Percentiles rank a stretch among this genome's conserved stretches.
These are phyloP conservation scores for Cnemophilus loriae DNA, from an alignment of 2,113 vertebrate species.

Conservation along the genomic window DNA sequence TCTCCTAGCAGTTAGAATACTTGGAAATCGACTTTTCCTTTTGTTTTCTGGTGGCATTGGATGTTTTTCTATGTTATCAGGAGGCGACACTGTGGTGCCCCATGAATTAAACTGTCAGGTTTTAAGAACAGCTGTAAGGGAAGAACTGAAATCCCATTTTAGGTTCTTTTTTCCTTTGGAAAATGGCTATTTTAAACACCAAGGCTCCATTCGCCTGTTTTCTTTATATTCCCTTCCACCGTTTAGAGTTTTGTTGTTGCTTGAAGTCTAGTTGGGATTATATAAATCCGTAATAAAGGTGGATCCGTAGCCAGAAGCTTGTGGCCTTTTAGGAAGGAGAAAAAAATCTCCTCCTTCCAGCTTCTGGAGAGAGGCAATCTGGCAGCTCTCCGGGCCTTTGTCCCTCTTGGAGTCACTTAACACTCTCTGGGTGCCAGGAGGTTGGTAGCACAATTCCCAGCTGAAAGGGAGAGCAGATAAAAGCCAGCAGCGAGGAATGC, in stretches of 20 bases:
- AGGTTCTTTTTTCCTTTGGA: not conserved
- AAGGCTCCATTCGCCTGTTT: not conserved
- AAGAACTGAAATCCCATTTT: not conserved
- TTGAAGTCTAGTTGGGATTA: not conserved
- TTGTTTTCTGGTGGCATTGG: not conserved
- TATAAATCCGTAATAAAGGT: slow-evolving; percentile 8
- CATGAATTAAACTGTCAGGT: not conserved
- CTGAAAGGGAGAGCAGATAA: not conserved
- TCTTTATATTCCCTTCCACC: not conserved
- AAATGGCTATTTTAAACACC: not conserved
- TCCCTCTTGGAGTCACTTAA: not conserved
- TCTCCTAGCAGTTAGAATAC: not conserved
- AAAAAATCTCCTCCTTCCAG: not conserved
- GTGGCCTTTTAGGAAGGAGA: not conserved
- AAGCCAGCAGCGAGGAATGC: not conserved
- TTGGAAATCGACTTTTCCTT: not conserved
- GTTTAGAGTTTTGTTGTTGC: not conserved
- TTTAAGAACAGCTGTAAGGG: not conserved
- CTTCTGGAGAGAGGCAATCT: not conserved
- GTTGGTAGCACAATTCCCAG: not conserved
- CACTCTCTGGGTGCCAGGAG: not conserved
- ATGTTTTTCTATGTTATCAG: not conserved
- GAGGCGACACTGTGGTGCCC: not conserved
- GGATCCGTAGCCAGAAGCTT: not conserved
- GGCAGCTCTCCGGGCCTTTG: not conserved